phyloP scores from a whole-genome alignment of 2,113 vertebrate species.

The Epinephelus moara region DNA sequence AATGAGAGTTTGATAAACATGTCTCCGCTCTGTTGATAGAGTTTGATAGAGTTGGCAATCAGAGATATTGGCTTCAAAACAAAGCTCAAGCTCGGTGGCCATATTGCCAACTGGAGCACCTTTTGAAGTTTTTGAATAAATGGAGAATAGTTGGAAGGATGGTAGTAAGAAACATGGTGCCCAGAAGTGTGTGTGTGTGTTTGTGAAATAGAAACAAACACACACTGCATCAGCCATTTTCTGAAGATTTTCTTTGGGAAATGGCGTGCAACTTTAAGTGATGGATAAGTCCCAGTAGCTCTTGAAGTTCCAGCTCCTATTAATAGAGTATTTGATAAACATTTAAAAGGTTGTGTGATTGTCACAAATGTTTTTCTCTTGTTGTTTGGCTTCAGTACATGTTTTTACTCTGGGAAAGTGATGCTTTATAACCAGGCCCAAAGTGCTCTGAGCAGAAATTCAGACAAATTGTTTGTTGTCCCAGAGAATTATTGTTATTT shows the following conservation, averaged over 20 bases:
- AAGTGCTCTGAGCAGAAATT: not conserved
- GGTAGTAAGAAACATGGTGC: not conserved
- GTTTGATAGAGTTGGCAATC: not conserved
- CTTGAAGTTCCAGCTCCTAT: not conserved
- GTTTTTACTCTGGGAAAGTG: conserved; percentile 26
- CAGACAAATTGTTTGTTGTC: conserved; percentile 22
- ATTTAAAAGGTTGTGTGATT: conserved; percentile 7
- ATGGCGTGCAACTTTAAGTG: not conserved
- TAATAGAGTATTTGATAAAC: conserved; percentile 28
- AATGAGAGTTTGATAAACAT: not conserved
- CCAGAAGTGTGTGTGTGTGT: not conserved
- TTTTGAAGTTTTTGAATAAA: conserved; percentile 29
- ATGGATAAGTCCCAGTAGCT: not conserved
- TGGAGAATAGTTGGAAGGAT: conserved; percentile 6
- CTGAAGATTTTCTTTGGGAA: not conserved
- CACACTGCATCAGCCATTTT: not conserved
- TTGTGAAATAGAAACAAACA: not conserved
- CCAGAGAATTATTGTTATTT: conserved; percentile 17
- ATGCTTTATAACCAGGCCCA: not conserved
- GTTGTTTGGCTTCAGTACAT: not conserved
- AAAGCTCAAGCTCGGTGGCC: not conserved
- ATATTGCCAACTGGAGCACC: not conserved
- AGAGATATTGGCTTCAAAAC: not conserved
- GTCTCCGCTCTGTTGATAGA: not conserved
- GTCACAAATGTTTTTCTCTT: not conserved